phyloP scores from a whole-genome alignment of 92 coral and sea anemone species.

The Diadumene lineata region DNA sequence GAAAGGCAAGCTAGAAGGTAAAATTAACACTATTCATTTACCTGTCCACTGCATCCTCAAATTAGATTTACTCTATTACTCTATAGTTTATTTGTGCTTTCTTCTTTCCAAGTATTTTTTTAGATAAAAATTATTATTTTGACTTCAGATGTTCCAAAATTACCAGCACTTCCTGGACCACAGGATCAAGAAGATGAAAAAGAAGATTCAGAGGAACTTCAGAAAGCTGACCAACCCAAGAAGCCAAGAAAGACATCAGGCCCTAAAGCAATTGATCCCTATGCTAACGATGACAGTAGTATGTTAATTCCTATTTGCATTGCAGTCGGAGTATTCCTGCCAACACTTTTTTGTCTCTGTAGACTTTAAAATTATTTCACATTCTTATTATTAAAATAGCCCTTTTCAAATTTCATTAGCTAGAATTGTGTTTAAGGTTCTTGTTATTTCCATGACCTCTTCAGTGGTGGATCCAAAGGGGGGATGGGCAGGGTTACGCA shows the following conservation, averaged over 20 bases:
- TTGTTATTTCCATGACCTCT: background rate
- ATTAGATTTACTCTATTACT: too few relatives aligned
- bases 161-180: slow-evolving; percentile 79
- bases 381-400: background rate
- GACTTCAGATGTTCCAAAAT: slow-evolving; percentile 86
- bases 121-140: background rate
- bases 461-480: too few relatives aligned
- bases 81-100: background rate
- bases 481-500: too few relatives aligned
- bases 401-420: background rate
- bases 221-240: slow-evolving; percentile 81
- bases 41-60: background rate
- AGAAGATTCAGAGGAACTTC: slow-evolving; percentile 67
- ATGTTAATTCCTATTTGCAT: slow-evolving; percentile 87
- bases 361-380: slow-evolving; percentile 57
- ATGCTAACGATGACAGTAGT: slow-evolving; percentile 96
- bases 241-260: slow-evolving; percentile 89
- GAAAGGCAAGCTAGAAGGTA: slow-evolving; percentile 95
- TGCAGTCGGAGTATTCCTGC: slow-evolving; percentile 95
- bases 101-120: background rate
- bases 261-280: slow-evolving; percentile 85
- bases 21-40: background rate
- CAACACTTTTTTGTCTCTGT: slow-evolving; percentile 94
- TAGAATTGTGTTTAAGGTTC: background rate
- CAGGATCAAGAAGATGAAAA: slow-evolving; percentile 77